Percentiles rank a stretch among this genome's conserved stretches.
Evolutionary conservation across 2,888 invertebrate genomes (phyloP).

Genomic region (Macropis europaea): DNA sequence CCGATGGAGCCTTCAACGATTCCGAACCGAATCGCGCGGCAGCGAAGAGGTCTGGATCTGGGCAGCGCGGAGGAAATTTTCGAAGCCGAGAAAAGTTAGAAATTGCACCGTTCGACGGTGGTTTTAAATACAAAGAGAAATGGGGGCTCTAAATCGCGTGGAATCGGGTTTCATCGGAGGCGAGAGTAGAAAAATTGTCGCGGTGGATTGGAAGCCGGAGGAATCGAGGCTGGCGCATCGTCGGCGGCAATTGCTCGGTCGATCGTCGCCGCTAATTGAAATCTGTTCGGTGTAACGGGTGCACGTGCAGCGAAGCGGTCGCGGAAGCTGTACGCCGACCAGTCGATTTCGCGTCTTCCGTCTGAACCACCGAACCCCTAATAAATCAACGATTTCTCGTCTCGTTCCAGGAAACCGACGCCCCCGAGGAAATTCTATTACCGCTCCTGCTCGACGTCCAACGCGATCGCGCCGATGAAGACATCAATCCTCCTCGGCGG

Average conservation of each 20-base stretch:
- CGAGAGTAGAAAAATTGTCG: constrained; percentile 1
- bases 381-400: constrained; percentile 20
- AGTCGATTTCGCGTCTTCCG: constrained; percentile 18
- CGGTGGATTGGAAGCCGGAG: constrained; percentile 3
- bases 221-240: constrained; percentile 29
- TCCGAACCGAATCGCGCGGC: no score
- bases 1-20: no score
- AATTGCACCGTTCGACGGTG: no score
- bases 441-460: neutral
- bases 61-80: no score
- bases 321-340: constrained; percentile 28
- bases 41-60: no score
- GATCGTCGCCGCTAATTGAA: constrained; percentile 47
- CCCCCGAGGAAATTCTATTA: constrained; percentile 1
- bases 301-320: constrained; percentile 41
- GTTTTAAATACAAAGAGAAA: no score
- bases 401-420: neutral
- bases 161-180: neutral
- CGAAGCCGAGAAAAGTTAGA: no score
- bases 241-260: constrained; percentile 40
- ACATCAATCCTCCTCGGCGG: neutral
- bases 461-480: neutral
- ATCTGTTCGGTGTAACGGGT: constrained; percentile 38
- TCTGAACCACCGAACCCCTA: neutral
- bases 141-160: constrained; percentile 14